Conservation (phyloP, 2,888 invertebrate genomes). For the Drosophila helvetica region DNA sequence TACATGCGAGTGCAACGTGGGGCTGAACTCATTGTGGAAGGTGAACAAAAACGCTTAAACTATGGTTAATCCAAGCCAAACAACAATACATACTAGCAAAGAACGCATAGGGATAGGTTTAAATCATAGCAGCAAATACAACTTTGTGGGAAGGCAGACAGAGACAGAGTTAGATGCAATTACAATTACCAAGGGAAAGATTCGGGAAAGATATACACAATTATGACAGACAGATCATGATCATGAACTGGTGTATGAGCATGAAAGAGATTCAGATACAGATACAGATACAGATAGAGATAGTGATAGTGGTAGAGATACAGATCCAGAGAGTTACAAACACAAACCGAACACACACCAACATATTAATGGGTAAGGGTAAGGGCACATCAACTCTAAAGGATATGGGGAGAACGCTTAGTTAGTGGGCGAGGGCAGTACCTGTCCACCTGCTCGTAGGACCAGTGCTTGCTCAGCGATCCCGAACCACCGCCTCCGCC, state of each 20-base stretch:
- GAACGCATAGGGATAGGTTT: slow-evolving; percentile 72
- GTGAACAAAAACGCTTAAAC: slow-evolving; percentile 32
- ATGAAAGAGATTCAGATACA: slow-evolving; percentile 33
- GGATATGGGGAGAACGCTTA: slow-evolving; percentile 39
- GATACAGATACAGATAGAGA: slow-evolving; percentile 25
- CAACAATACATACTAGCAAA: slow-evolving; percentile 73
- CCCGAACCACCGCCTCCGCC: slow-evolving; percentile 87
- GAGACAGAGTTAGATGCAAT: slow-evolving; percentile 47
- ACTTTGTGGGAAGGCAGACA: slow-evolving; percentile 46
- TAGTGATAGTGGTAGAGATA: slow-evolving; percentile 32
- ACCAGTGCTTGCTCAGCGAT: slow-evolving; percentile 82
- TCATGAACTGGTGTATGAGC: slow-evolving; percentile 26
- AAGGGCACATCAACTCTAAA: slow-evolving; percentile 15
- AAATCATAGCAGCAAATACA: slow-evolving; percentile 65
- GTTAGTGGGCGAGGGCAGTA: slow-evolving; percentile 71
- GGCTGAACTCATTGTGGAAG: slow-evolving; percentile 22
- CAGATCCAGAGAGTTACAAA: slow-evolving; percentile 27
- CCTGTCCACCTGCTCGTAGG: slow-evolving; percentile 83
- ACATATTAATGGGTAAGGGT: slow-evolving; percentile 32
- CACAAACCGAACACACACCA: slow-evolving; percentile 43
- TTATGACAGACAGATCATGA: slow-evolving; percentile 41
- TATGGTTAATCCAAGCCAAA: slow-evolving; percentile 58
- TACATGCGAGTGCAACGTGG: slow-evolving; percentile 58
- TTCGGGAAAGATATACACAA: slow-evolving; percentile 41
- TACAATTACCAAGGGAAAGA: slow-evolving; percentile 41